Base-by-base conservation (phyloP, 2,113 vertebrate species). In the Mesoclemmys tuberculata region DNA sequence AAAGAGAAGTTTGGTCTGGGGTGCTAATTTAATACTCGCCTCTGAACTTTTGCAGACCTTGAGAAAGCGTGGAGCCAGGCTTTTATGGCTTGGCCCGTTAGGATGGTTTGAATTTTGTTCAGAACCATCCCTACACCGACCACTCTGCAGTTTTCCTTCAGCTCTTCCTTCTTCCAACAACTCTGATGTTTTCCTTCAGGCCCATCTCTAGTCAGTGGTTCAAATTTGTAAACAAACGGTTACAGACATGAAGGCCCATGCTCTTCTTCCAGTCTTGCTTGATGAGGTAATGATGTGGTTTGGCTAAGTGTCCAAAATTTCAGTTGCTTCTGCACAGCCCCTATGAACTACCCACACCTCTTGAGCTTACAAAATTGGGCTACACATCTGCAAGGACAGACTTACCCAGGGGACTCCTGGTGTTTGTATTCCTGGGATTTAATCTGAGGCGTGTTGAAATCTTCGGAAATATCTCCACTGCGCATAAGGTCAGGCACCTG, bases 191-290 rank as follows among this genome's bases (percentile, higher is more conserved):
- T 38, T 88, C 61, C 84, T 86, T 48, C 14, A 31, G 31, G 84
- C 41, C 22, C 10, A 2, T n/a, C 64, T 85, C 4, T 29, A 0
- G 27, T 41, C 31, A 68, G 54, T 38, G 55, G 52, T 56, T 81
- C 21, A 7, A 87, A 74, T 52, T 92, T 89, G 12, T 27, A 68
- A 89, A 85, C 71, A 41, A 78, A 79, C 21, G 11, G 1, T 8
- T 84, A 27, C 44, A 49, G 2, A 56, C 55, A 26, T 26, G 5
- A 24, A 90, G 58, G 38, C 38, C 31, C 1, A 0, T 22, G 38
- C 49, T 90, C 88, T 83, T 4, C 82, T 82, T 84, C 56, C 79
- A n/a, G 79, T 82, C 80, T 64, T 56, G n/a, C 46, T 82, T 79
- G n/a, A 84, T 55, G 85, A 78, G 77, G 38, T 71, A 35, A 64